Percentiles rank a stretch among this genome's conserved stretches.
phyloP scores from a whole-genome alignment of 2,888 invertebrate species.

The Argyresthia albistria region DNA sequence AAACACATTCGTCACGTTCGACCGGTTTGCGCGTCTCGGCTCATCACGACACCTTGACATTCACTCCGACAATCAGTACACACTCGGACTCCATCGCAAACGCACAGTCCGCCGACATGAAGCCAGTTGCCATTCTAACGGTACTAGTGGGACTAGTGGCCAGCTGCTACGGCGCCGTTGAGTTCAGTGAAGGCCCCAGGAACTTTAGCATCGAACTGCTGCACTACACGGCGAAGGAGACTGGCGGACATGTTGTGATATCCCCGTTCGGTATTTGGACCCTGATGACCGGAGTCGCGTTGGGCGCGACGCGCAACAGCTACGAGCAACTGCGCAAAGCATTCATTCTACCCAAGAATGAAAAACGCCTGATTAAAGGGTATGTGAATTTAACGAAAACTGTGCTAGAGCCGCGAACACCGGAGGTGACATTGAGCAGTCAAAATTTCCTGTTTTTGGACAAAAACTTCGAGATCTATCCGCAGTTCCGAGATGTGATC shows the following conservation, averaged over 20 bases:
- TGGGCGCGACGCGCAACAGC: conserved; percentile 49
- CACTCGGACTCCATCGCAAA: conserved; percentile 26
- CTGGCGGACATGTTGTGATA: conserved; percentile 52
- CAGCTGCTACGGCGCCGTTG: conserved; percentile 35
- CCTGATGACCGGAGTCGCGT: conserved; percentile 53
- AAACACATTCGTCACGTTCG: neutral
- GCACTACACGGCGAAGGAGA: conserved; percentile 45
- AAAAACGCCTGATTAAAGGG: conserved; percentile 29
- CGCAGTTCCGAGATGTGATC: conserved; percentile 28
- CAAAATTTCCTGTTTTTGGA: conserved; percentile 56
- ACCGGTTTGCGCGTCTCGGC: neutral
- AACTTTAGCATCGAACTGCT: conserved; percentile 57
- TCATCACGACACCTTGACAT: conserved; percentile 26
- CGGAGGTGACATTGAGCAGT: conserved; percentile 45
- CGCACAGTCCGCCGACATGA: conserved; percentile 31
- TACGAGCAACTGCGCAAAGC: conserved; percentile 38
- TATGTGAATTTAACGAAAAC: conserved; percentile 35
- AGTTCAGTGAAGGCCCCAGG: conserved; percentile 49
- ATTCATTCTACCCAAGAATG: conserved; percentile 41
- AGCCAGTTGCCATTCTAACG: conserved; percentile 28
- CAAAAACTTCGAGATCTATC: conserved; percentile 36
- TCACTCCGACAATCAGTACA: conserved; percentile 29
- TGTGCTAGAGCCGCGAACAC: conserved; percentile 34
- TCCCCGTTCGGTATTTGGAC: conserved; percentile 67
- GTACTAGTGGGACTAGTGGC: conserved; percentile 22